Evolutionary conservation across 2,888 invertebrate genomes (phyloP), one percentile per base, ranked within the genome.

Genomic region (Nycteola revayana): DNA sequence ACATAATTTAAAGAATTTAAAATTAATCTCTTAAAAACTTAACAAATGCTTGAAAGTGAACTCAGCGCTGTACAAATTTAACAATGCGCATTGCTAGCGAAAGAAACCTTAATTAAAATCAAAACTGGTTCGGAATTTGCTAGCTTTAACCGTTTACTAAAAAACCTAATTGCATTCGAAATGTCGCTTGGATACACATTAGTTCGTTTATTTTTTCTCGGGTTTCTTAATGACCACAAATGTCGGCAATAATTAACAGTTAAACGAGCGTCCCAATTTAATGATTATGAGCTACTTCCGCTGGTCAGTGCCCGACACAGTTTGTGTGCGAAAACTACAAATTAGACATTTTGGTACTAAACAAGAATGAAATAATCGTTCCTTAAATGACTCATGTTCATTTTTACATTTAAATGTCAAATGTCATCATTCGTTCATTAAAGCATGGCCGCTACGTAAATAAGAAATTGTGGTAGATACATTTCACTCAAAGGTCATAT

Each of bases 201-300:
- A 52, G 58, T 59, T 49, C 42, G 43, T 60, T 62, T 48, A 55
- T 73, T 73, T 74, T 72, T 78, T 66, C 61, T 63, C 64, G 11
- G 60, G 56, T 66, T 60, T 57, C 65, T 74, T 75, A 77, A 79
- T 68, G 65, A 65, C 57, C 59, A 43, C 58, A 61, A n/a, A 53
- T 56, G 64, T 63, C 55, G 55, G 64, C 57, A 68, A 70, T 76
- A 82, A 83, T 80, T 75, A 80, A 77, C 73, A 71, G 68, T 74
- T 68, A 70, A 76, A 74, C 67, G 71, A 60, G 61, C 66, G 68
- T 62, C 76, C 78, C 77, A 80, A 81, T 79, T 82, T 80, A 74
- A 77, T 77, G 70, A 68, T 79, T 81, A 82, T 77, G 71, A 80
- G 70, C 66, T 65, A 76, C 73, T 84, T 84, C 82, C 82, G 79